These are phyloP conservation scores for Archocentrus centrarchus DNA, from an alignment of 2,113 vertebrate genomes.

Conservation along the genomic window DNA sequence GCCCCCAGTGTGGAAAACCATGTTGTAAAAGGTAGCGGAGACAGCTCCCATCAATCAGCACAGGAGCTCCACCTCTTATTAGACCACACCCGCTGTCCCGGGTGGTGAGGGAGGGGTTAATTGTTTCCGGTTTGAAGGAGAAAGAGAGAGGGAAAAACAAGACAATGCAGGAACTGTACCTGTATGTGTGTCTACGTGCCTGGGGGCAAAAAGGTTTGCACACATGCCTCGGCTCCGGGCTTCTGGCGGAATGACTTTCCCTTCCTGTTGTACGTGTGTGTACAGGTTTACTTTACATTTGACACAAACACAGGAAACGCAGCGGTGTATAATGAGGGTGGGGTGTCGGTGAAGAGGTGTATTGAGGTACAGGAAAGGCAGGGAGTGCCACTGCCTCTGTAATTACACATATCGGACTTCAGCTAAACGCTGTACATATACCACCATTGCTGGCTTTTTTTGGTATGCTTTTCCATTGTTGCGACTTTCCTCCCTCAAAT, in stretches of 20 bases:
- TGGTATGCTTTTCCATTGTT: constrained; percentile 49
- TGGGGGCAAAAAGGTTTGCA: constrained; percentile 53
- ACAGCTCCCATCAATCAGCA: constrained; percentile 70
- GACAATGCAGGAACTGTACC: constrained; percentile 75
- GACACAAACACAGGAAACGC: constrained; percentile 12
- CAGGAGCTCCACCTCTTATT: constrained; percentile 51
- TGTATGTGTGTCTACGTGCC: constrained; percentile 68
- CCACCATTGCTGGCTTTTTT: constrained; percentile 55
- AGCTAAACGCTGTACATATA: constrained; percentile 47
- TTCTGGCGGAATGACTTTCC: constrained; percentile 66
- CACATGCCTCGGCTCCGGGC: constrained; percentile 43
- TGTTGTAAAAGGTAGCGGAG: constrained; percentile 52
- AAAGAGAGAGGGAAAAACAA: constrained; percentile 32
- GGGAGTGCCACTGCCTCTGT: constrained; percentile 65
- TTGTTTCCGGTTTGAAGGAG: constrained; percentile 73
- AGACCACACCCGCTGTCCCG: constrained; percentile 71
- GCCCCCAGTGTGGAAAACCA: constrained; percentile 54
- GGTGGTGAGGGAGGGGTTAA: constrained; percentile 61
- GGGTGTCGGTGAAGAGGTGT: constrained; percentile 69
- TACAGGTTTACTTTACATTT: constrained; percentile 23
- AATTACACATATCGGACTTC: constrained; percentile 71
- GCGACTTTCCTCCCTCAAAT: constrained; percentile 23
- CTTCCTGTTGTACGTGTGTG: constrained; percentile 58
- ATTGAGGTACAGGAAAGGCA: constrained; percentile 67
- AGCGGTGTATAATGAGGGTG: constrained; percentile 50